Percentiles rank a stretch among this genome's conserved stretches.
phyloP scores from a whole-genome alignment of 2,797 vertebrate species.

The Myiotriccus ornatus region DNA sequence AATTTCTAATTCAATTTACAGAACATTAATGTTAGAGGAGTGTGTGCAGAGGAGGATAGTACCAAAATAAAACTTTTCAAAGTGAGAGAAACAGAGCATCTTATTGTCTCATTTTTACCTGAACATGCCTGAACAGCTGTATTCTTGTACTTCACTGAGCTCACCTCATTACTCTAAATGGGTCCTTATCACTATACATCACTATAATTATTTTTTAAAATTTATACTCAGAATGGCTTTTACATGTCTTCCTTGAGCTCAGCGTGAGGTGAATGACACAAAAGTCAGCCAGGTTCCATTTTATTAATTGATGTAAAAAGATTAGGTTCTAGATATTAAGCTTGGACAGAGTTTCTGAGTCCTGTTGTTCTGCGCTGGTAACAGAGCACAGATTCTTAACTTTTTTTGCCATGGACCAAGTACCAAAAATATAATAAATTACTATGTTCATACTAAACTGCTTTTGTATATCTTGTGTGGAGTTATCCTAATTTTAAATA shows the following conservation, averaged over 20 bases:
- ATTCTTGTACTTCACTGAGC: background rate
- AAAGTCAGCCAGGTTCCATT: conserved; percentile 24
- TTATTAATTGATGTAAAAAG: conserved; percentile 42
- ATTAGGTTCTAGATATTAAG: conserved; percentile 26
- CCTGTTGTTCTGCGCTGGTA: background rate
- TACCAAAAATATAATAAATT: background rate
- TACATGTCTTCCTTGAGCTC: conserved; percentile 1
- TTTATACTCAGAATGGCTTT: conserved; percentile 40
- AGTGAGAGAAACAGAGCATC: background rate
- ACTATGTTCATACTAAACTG: background rate
- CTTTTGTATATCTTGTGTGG: background rate
- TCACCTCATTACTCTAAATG: background rate
- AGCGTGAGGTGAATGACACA: background rate
- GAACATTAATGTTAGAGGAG: background rate
- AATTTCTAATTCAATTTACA: background rate
- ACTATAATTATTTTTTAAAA: conserved; percentile 17
- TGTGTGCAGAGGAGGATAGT: background rate
- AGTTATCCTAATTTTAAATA: background rate
- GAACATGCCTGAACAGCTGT: background rate
- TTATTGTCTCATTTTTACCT: background rate
- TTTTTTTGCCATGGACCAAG: background rate
- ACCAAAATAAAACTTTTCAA: background rate
- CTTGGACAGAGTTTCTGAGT: background rate
- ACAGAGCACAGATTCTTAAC: background rate
- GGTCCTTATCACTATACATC: background rate